A percentile compares a stretch with the other conserved stretches of the same genome.
These are phyloP conservation scores for Ceraclea dissimilis DNA, from an alignment of 2,888 invertebrate species.

Conservation along the genomic window DNA sequence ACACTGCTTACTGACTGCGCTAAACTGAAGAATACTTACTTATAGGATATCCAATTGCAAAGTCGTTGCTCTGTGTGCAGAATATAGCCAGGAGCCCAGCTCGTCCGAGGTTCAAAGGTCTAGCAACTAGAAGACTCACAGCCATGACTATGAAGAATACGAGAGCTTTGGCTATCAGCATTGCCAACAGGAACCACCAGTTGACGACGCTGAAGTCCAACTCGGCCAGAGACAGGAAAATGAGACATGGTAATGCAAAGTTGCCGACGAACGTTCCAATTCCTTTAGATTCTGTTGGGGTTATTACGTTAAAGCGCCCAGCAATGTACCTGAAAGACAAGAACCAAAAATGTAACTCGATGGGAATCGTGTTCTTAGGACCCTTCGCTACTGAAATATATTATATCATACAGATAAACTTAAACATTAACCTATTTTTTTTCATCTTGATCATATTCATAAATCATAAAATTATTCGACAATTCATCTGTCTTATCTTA, in stretches of 20 bases:
- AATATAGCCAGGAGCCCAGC: slow-evolving; percentile 92
- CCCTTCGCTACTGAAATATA: too few species aligned
- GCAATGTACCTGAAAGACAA: slow-evolving; percentile 62
- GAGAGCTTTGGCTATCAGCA: slow-evolving; percentile 76
- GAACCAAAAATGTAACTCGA: background rate
- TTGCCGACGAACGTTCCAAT: slow-evolving; percentile 88
- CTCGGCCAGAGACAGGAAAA: slow-evolving; percentile 82
- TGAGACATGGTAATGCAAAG: slow-evolving; percentile 85
- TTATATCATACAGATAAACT: too few species aligned
- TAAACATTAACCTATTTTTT: too few species aligned
- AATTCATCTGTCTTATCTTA: too few species aligned
- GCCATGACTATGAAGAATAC: slow-evolving; percentile 75
- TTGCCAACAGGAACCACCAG: slow-evolving; percentile 83
- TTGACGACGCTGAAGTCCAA: slow-evolving; percentile 78
- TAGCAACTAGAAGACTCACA: slow-evolving; percentile 69
- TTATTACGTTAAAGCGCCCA: slow-evolving; percentile 74
- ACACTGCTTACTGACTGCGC: too few species aligned
- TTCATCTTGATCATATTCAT: too few species aligned
- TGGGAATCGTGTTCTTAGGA: too few species aligned
- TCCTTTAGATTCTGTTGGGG: slow-evolving; percentile 79
- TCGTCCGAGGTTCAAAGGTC: slow-evolving; percentile 73
- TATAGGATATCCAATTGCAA: slow-evolving; percentile 93
- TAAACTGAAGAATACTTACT: slow-evolving; percentile 58
- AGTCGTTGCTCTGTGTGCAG: slow-evolving; percentile 95
- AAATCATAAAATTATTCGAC: too few species aligned